phyloP scores from a whole-genome alignment of 2,113 vertebrate species.

The Recurvirostra avosetta region DNA sequence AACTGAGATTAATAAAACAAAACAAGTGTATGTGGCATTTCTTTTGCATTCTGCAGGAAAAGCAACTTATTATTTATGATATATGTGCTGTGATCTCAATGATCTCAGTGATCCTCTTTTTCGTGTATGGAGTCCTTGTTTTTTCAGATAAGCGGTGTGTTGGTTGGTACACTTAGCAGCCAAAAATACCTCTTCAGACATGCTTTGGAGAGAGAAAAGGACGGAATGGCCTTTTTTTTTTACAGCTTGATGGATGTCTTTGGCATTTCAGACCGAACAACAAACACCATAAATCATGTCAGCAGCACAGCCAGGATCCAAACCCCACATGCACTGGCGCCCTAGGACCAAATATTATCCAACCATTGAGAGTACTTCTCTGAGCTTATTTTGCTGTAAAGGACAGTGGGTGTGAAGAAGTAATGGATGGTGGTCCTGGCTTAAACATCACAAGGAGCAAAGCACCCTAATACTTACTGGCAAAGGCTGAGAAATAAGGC shows the following conservation, averaged over 20 bases:
- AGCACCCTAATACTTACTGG: neutral
- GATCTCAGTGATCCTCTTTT: neutral
- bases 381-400: neutral
- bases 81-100: neutral
- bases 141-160: neutral
- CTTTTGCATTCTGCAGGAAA: neutral
- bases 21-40: neutral
- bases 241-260: neutral
- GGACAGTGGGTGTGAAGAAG: neutral
- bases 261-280: neutral
- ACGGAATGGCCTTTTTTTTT: neutral
- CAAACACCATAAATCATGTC: constrained; percentile 10
- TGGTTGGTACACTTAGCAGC: neutral
- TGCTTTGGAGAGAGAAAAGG: neutral
- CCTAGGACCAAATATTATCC: neutral
- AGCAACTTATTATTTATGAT: neutral
- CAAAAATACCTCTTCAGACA: neutral
- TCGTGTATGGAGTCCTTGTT: neutral
- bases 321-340: neutral
- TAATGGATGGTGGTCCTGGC: neutral
- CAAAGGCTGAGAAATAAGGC: neutral
- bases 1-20: neutral
- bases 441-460: neutral
- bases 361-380: neutral
- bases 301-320: neutral